Percentiles rank a stretch among this genome's conserved stretches.
These are phyloP conservation scores for Eristalis arbustorum DNA, from an alignment of 2,888 invertebrate species.

Conservation along the genomic window DNA sequence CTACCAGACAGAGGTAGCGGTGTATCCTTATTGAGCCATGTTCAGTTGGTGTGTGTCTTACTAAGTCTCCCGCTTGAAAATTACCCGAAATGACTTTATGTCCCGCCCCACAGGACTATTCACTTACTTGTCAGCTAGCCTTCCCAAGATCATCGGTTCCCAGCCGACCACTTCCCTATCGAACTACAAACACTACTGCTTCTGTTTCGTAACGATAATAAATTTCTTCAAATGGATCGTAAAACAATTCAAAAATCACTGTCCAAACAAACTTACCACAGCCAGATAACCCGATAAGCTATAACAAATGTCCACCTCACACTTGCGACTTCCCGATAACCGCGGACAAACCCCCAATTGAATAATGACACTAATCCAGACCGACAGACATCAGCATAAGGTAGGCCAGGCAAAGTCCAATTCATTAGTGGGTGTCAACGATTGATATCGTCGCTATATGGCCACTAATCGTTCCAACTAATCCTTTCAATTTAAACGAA, in stretches of 20 bases:
- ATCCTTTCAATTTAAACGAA: background rate
- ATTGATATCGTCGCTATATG: constrained; percentile 15
- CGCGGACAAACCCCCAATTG: constrained; percentile 34
- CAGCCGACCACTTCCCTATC: no score
- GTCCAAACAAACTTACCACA: background rate
- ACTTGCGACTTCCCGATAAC: background rate
- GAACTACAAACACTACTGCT: no score
- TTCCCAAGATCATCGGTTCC: no score
- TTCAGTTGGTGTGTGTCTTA: no score
- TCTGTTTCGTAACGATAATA: background rate
- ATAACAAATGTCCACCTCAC: background rate
- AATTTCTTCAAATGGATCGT: background rate
- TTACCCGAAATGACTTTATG: no score
- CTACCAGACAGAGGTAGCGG: no score
- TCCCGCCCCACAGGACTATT: no score
- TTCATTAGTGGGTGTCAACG: constrained; percentile 3
- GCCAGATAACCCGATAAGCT: background rate
- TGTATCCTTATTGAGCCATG: no score
- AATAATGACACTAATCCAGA: constrained; percentile 33
- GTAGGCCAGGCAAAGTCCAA: constrained; percentile 21
- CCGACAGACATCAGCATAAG: background rate
- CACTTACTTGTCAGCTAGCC: no score
- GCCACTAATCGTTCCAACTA: constrained; percentile 6
- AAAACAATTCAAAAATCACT: background rate
- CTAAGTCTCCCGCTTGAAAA: no score